Evolutionary conservation across 2,797 vertebrate genomes (phyloP).

Genomic region (Myiothlypis coronata): DNA sequence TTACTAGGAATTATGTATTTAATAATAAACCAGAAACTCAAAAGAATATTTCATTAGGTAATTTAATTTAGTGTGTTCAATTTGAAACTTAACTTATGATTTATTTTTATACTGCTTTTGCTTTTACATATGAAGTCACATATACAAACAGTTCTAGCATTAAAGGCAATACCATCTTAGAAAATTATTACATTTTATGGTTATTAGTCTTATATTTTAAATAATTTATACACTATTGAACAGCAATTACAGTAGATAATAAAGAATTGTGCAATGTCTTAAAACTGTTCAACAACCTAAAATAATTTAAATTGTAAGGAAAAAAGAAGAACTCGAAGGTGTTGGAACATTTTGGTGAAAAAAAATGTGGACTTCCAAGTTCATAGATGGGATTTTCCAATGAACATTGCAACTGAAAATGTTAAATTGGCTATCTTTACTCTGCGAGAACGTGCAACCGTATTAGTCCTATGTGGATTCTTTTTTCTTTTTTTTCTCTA

Average conservation of each 20-base stretch:
- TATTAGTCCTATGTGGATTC: background rate
- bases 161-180: conserved; percentile 23
- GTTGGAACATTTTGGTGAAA: background rate
- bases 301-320: background rate
- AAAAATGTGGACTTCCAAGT: background rate
- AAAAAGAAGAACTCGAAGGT: background rate
- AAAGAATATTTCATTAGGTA: background rate
- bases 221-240: conserved; percentile 25
- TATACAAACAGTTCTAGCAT: conserved; percentile 18
- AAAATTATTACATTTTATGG: conserved; percentile 11
- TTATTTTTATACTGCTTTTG: conserved; percentile 33
- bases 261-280: conserved; percentile 19
- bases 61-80: conserved; percentile 40
- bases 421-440: background rate
- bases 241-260: conserved; percentile 24
- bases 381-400: background rate
- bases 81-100: background rate
- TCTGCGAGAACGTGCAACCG: accelerated
- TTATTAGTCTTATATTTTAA: conserved; percentile 22
- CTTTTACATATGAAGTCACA: conserved; percentile 26
- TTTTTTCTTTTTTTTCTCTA: background rate
- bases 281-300: background rate
- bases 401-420: background rate
- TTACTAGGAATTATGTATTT: background rate
- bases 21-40: conserved; percentile 26